Evolutionary conservation across 1,140 invertebrate genomes (phyloP), one percentile per base, ranked within the genome.

Genomic region (Caenorhabditis brenneri): DNA sequence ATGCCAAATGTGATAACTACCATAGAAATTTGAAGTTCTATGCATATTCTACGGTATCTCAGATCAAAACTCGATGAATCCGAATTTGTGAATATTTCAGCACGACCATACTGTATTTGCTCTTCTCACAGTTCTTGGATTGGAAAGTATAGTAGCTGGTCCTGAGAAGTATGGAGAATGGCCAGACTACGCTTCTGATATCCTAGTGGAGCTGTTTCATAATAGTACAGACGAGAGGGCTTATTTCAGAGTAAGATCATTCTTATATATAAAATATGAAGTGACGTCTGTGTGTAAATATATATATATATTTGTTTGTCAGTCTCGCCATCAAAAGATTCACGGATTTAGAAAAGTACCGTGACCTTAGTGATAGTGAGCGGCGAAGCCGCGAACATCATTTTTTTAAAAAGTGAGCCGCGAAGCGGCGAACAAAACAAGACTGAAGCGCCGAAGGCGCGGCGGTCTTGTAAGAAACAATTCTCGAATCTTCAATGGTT

Each of bases 41-140:
- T n/a, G 65, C 65, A 10, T 74, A 46, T 42, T 74, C 65, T 5
- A 74, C 65, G n/a, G 65, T 74, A 74, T 22, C 53, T 51, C 48
- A n/a, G 1, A 74, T 42, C 9, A 46, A 22, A 3, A 19, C n/a
- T 42, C n/a, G 5, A 42, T 0, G 16, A 36, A n/a, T n/a, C n/a
- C n/a, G n/a, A 36, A 65, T 1, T 3, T 10, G 4, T n/a, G 15
- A 36, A 36, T 1, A n/a, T 74, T 74, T 42, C 65, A 74, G 65
- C 65, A 74, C 24, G 65, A 42, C 15, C 65, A 42, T 29, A 74
- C 65, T 4, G 65, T 74, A 27, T 74, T 42, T n/a, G 65, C 65
- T 5, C 36, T 74, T 24, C 65, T 74, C 10, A 36, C 36, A 2
- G 22, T 74, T 39, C 36, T 74, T 24, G 65, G 65, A 12, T 24